Percentiles rank a stretch among this genome's conserved stretches.
These are phyloP conservation scores for Melanotaenia boesemani DNA, from an alignment of 2,797 vertebrate genomes.

Conservation along the genomic window DNA sequence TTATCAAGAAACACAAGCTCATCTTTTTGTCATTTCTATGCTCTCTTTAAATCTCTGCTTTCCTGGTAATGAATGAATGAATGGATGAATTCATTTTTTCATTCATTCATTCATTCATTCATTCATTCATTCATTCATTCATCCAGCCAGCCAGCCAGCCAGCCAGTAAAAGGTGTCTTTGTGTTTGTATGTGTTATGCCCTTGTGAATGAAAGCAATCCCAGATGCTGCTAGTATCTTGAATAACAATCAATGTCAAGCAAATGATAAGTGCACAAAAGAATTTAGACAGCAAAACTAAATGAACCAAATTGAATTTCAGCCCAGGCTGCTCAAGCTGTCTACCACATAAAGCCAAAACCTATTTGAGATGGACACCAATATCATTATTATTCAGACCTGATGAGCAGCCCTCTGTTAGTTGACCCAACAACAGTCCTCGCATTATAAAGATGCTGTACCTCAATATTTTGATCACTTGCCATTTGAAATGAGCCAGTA, in stretches of 20 bases:
- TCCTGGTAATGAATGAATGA: too few species aligned
- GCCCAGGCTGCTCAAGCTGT: constrained; percentile 56
- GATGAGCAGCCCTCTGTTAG: constrained; percentile 72
- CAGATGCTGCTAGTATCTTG: constrained; percentile 79
- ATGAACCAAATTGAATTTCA: constrained; percentile 83
- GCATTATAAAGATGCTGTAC: constrained; percentile 57
- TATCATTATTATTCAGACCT: constrained; percentile 79
- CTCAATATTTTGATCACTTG: constrained; percentile 56
- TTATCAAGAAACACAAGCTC: too few species aligned
- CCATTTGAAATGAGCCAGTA: constrained; percentile 41
- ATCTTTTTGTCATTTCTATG: not conserved
- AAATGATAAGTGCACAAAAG: constrained; percentile 75
- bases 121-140: too few species aligned
- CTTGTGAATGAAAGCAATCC: constrained; percentile 54
- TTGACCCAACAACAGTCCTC: constrained; percentile 67
- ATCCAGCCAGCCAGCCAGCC: too few species aligned
- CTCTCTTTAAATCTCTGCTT: not conserved
- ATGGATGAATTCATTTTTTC: too few species aligned
- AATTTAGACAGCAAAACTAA: constrained; percentile 76
- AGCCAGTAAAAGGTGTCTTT: constrained; percentile 9
- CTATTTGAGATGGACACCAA: constrained; percentile 69
- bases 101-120: too few species aligned
- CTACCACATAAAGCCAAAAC: constrained; percentile 70
- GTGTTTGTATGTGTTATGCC: constrained; percentile 57
- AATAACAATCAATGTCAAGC: constrained; percentile 77